A percentile compares a stretch with the other conserved stretches of the same genome.
Conservation (phyloP, 2,797 vertebrate species). For the Amazona ochrocephala region DNA sequence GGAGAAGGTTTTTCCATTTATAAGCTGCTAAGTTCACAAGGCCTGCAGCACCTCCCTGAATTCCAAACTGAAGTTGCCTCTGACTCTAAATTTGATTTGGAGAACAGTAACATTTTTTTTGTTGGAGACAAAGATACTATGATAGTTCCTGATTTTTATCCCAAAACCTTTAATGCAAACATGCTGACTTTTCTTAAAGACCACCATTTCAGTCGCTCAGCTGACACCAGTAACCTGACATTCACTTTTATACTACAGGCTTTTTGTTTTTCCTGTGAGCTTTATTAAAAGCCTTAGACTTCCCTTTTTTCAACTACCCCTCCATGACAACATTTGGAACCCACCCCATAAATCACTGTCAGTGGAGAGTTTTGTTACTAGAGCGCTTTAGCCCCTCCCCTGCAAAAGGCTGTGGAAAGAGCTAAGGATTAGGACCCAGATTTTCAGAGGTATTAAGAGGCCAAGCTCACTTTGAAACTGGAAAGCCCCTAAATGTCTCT, state of each 20-base stretch:
- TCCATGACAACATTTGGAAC: slow-evolving; percentile 19
- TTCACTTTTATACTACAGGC: background rate
- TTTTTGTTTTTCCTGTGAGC: background rate
- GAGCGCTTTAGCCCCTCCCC: background rate
- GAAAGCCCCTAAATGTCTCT: background rate
- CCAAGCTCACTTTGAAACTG: background rate
- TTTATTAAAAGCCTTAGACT: slow-evolving; percentile 27
- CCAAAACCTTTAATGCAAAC: background rate
- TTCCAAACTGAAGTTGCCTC: background rate
- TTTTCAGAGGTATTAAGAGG: slow-evolving; percentile 14
- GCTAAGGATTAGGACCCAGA: background rate
- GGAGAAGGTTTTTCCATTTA: background rate
- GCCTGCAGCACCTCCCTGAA: background rate
- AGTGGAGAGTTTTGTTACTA: background rate
- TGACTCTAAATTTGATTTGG: background rate
- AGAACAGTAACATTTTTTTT: background rate
- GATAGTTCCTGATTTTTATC: background rate
- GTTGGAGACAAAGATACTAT: background rate
- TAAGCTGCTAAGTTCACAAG: slow-evolving; percentile 2
- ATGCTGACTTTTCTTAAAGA: background rate
- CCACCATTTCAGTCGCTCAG: background rate
- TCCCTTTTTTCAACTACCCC: background rate
- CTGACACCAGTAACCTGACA: background rate
- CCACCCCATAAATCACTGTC: slow-evolving; percentile 35
- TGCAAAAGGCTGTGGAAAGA: background rate